Evolutionary conservation across 2,113 vertebrate species (phyloP), one percentile per base, ranked within the genome.

Genomic region (Atractosteus spatula): DNA sequence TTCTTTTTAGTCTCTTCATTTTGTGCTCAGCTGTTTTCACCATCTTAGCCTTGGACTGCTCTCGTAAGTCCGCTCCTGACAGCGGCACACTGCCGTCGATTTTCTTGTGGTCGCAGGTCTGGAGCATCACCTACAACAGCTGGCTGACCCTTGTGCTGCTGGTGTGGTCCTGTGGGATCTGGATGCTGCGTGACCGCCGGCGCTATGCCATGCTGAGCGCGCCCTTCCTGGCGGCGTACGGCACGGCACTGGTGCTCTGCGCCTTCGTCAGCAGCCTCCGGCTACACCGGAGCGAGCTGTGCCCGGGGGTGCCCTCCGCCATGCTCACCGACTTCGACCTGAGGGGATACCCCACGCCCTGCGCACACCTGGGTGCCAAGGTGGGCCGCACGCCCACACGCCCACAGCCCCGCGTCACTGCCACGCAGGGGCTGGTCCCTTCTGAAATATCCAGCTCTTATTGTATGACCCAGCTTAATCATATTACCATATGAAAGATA

Each of bases 161-260:
- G 74, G 81, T 92, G 63, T 94, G 94, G 93, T 93, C 91, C 3
- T 93, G 94, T 61, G 77, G 87, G 10, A 85, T 85, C 55, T 86
- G 91, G 90, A 84, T 89, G 88, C 82, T 93, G 84, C 41, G 75
- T 41, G 86, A 94, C 80, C 86, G 90, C 0, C 76, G 89, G n/a
- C 81, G 54, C 0, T 89, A 82, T 4, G 90, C 93, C 78, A 92
- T 95, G 91, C 81, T 87, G 68, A 94, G 93, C 8, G 91, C 93
- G 7, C 94, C 91, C 0, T 93, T 94, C 81, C 88, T 96, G 80
- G 93, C 92, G 7, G 69, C 84, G 55, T 87, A 89, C 2, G 80
- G 90, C 71, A 94, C 92, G 7, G 83, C 92, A 41, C 90, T 96
- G 82, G 73, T 93, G 65, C 59, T 85, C 61, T 82, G 85, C 10